phyloP scores from a whole-genome alignment of 2,888 invertebrate genomes.

The Oligia latruncula region DNA sequence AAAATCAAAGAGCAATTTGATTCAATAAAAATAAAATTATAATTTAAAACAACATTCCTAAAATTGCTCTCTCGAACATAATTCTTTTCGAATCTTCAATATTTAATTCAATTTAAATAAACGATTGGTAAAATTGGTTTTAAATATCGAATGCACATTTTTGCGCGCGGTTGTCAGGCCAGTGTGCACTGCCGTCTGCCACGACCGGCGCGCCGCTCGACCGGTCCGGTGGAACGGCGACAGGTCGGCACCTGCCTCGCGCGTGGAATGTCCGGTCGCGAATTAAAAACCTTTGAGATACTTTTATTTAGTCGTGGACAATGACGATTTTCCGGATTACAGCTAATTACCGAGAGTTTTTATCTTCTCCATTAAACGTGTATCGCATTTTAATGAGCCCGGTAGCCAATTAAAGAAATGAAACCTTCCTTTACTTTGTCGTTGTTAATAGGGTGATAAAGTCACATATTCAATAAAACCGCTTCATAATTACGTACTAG shows the following conservation, averaged over 20 bases:
- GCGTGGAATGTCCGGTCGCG: constrained; percentile 81
- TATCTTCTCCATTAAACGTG: constrained; percentile 58
- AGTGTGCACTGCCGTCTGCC: constrained; percentile 60
- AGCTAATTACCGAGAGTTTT: constrained; percentile 66
- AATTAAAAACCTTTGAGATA: constrained; percentile 76
- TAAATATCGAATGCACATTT: constrained; percentile 74
- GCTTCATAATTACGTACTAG: background rate
- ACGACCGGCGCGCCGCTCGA: constrained; percentile 65
- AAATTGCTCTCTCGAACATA: constrained; percentile 13
- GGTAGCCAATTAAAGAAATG: constrained; percentile 58
- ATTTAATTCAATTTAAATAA: constrained; percentile 57
- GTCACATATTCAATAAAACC: constrained; percentile 37
- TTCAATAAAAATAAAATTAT: constrained; percentile 12
- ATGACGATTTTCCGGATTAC: constrained; percentile 74
- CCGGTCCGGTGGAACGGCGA: constrained; percentile 79
- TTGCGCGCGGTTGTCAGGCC: constrained; percentile 69
- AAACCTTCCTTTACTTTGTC: constrained; percentile 47
- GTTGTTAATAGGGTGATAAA: constrained; percentile 43
- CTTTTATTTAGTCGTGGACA: constrained; percentile 67
- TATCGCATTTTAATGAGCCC: constrained; percentile 61
- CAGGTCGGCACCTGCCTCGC: constrained; percentile 86
- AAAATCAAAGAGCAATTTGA: constrained; percentile 34
- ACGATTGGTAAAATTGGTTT: constrained; percentile 66
- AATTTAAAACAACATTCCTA: constrained; percentile 22
- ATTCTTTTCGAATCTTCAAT: constrained; percentile 24